Percentiles rank a stretch among this genome's conserved stretches.
phyloP scores from a whole-genome alignment of 2,113 vertebrate species.

The Engraulis encrasicolus region DNA sequence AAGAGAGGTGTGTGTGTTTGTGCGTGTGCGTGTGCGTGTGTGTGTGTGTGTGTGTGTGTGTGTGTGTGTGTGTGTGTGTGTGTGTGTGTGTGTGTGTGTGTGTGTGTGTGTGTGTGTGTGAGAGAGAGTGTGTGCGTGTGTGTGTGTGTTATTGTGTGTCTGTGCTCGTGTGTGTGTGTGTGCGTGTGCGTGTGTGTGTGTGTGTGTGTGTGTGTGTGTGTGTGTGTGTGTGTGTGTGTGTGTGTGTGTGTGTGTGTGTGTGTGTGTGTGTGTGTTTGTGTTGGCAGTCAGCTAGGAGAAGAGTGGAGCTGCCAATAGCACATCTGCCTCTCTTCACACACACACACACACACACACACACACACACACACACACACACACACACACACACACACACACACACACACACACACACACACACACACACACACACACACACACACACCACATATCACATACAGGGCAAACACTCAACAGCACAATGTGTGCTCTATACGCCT shows the following conservation, averaged over 20 bases:
- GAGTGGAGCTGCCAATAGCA: too few species aligned
- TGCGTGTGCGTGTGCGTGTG: background rate
- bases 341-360: background rate
- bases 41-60: background rate
- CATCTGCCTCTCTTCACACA: background rate
- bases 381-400: too few species aligned
- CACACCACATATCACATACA: too few species aligned
- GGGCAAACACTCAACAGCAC: conserved; percentile 10
- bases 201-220: background rate
- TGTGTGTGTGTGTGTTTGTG: background rate
- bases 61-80: background rate
- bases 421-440: conserved; percentile 24
- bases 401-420: conserved; percentile 35
- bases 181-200: background rate
- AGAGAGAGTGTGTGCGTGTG: background rate
- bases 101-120: background rate
- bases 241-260: background rate
- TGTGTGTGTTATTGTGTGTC: background rate
- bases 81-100: background rate
- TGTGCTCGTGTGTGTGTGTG: background rate
- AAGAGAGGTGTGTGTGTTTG: background rate
- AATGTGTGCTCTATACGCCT: conserved; percentile 39
- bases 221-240: background rate
- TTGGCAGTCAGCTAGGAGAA: too few species aligned
- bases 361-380: too few species aligned